phyloP scores from a whole-genome alignment of 2,113 vertebrate genomes.

The Apus apus region DNA sequence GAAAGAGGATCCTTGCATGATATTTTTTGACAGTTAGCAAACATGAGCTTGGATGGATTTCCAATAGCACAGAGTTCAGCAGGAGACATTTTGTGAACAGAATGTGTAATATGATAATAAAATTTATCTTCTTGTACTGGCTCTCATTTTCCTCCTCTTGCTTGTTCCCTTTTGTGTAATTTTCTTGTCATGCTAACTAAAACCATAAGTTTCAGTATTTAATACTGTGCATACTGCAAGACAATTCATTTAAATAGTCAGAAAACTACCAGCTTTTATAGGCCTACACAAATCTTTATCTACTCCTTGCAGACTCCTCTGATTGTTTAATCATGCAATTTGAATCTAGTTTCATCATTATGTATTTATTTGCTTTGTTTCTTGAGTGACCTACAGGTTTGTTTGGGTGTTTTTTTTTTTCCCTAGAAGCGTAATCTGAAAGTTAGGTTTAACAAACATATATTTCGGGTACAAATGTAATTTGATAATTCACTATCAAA shows the following conservation, averaged over 20 bases:
- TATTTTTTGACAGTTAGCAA: background rate
- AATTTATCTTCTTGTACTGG: background rate
- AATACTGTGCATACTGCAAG: background rate
- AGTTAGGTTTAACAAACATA: background rate
- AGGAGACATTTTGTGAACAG: background rate
- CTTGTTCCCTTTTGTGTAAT: background rate
- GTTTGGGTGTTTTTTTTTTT: background rate
- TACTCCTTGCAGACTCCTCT: background rate
- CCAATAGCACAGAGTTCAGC: background rate
- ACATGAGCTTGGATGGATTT: background rate
- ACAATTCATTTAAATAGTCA: background rate
- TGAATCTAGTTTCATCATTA: background rate
- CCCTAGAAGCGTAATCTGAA: background rate
- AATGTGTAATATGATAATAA: background rate
- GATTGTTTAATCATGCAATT: background rate
- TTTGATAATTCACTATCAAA: background rate
- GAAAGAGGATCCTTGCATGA: background rate
- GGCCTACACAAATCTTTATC: background rate
- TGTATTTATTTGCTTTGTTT: background rate
- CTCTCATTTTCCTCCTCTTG: background rate
- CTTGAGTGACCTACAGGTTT: background rate
- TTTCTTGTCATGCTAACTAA: background rate
- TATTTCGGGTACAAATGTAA: background rate
- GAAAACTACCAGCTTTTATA: background rate
- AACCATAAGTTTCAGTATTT: background rate